Percentiles rank a stretch among this genome's conserved stretches.
phyloP scores from a whole-genome alignment of 2,888 invertebrate species.

The Pyralis farinalis region DNA sequence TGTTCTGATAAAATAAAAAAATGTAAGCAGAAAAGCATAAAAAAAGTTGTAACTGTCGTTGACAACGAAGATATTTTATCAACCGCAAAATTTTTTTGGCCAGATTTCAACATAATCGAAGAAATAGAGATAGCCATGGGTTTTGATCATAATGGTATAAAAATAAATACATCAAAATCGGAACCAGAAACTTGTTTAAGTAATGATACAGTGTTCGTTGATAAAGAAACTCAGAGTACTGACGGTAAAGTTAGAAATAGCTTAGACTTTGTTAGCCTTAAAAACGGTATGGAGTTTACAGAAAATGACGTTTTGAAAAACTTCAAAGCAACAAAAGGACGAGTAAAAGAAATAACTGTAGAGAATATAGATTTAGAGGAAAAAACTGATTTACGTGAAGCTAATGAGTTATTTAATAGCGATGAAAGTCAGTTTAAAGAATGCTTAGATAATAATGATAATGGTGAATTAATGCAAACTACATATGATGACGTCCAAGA shows the following conservation, averaged over 20 bases:
- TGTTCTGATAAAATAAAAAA: constrained; percentile 34
- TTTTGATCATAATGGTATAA: constrained; percentile 3
- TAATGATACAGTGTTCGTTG: not conserved
- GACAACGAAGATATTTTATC: constrained; percentile 63
- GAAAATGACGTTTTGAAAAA: not conserved
- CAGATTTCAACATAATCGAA: constrained; percentile 11
- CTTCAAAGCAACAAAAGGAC: too few relatives aligned
- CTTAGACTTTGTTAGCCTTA: not conserved
- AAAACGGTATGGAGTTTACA: not conserved
- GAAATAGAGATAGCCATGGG: not conserved
- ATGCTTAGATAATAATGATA: constrained; percentile 16
- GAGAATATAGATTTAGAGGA: not conserved
- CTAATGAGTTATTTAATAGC: not conserved
- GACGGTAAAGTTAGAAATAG: not conserved
- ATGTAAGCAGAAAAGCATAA: constrained; percentile 22
- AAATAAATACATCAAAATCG: not conserved
- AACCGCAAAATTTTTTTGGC: constrained; percentile 47
- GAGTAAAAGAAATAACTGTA: not conserved
- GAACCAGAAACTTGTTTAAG: constrained; percentile 9
- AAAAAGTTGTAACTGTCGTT: constrained; percentile 58
- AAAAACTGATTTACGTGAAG: too few relatives aligned
- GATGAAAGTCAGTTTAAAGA: constrained; percentile 1
- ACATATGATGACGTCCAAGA: too few relatives aligned
- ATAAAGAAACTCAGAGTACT: not conserved
- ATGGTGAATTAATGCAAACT: too few relatives aligned